Evolutionary conservation across 1,140 invertebrate species (phyloP).

Genomic region (Drosophila orena): DNA sequence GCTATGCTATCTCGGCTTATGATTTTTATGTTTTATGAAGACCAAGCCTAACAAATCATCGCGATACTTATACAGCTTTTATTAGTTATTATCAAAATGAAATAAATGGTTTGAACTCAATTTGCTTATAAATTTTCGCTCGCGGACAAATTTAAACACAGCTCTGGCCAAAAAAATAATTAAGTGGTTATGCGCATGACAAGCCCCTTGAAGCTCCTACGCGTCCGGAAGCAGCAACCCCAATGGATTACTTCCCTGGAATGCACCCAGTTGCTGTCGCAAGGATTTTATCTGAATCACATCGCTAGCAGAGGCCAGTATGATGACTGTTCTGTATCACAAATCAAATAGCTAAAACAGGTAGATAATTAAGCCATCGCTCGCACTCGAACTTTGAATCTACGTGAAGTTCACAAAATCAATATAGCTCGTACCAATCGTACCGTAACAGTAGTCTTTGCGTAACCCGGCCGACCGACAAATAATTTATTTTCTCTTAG

Average conservation of each 20-base stretch:
- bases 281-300: constrained; percentile 33
- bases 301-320: constrained; percentile 3
- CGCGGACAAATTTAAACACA: no score
- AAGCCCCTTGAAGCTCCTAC: constrained; percentile 11
- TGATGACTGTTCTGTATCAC: background rate
- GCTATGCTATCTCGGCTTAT: no score
- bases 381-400: constrained; percentile 3
- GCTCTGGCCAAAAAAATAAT: no score
- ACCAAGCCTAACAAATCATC: no score
- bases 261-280: constrained; percentile 53
- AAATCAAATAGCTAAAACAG: constrained; percentile 29
- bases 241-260: constrained; percentile 47
- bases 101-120: no score
- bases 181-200: constrained; percentile 50
- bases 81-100: no score
- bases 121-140: no score
- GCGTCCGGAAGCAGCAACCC: constrained; percentile 26
- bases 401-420: constrained; percentile 17
- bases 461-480: constrained; percentile 34
- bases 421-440: background rate
- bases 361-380: background rate
- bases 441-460: constrained; percentile 57
- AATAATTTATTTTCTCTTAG: background rate
- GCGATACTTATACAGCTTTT: no score
- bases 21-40: no score